These are phyloP conservation scores for Dynastes maya DNA, from an alignment of 2,888 invertebrate genomes.

Conservation along the genomic window DNA sequence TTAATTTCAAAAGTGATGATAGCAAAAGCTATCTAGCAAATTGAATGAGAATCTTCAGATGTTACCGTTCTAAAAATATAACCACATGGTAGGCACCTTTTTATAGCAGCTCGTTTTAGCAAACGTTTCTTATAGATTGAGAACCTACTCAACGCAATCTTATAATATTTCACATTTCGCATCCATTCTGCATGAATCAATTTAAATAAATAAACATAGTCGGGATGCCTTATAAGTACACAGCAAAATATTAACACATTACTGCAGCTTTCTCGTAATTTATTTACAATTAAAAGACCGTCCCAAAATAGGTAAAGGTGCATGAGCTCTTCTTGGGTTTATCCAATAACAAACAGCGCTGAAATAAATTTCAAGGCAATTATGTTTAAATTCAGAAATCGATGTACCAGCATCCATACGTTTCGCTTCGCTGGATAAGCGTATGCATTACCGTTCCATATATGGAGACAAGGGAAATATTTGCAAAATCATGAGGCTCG, in stretches of 20 bases:
- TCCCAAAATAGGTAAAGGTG: slow-evolving; percentile 4
- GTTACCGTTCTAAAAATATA: no score
- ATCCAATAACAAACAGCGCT: not conserved
- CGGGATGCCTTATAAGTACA: not conserved
- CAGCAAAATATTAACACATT: not conserved
- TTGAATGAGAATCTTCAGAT: no score
- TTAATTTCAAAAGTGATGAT: no score
- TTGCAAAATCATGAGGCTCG: slow-evolving; percentile 40
- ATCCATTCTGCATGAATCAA: no score
- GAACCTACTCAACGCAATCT: no score
- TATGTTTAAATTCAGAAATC: slow-evolving; percentile 23
- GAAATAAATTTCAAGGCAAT: slow-evolving; percentile 33
- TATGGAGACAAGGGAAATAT: slow-evolving; percentile 26
- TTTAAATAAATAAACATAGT: no score
- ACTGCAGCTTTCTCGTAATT: not conserved
- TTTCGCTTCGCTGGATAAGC: slow-evolving; percentile 21
- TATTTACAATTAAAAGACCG: slow-evolving; percentile 2
- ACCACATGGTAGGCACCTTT: no score
- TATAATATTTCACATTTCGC: no score
- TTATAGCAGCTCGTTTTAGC: no score
- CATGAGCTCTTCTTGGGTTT: not conserved
- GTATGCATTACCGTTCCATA: slow-evolving; percentile 26
- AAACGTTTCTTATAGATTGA: no score
- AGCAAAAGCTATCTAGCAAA: no score
- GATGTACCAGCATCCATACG: not conserved